Evolutionary conservation across 2,797 vertebrate species (phyloP), one percentile per base, ranked within the genome.

Genomic region (Taenioides sp.): DNA sequence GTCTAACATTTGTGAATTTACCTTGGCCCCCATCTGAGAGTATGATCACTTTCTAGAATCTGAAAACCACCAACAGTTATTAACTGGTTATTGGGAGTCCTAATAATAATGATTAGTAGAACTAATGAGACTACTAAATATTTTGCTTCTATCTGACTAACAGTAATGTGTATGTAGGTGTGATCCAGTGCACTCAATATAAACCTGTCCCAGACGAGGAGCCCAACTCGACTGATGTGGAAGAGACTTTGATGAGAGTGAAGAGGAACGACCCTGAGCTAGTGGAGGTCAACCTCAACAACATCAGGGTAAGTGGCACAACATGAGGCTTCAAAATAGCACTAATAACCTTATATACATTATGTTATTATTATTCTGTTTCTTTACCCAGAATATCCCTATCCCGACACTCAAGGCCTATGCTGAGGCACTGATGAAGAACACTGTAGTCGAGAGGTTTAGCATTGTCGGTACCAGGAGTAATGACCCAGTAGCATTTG

Each of bases 211-310:
- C 97, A 0, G 98, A 99, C 40, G 98, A 99, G 85, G 92, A 95
- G 78, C 98, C 98, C 2, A 99, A 99, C 80, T 92, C 96, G 49
- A 99, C 98, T 0, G 93, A 99, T 0, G 93, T 99, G 67, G 97
- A 98, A 71, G 95, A 98, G 78, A 98, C 98, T 0, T 91, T 99
- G 82, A 84, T 92, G 89, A 93, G 89, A 79, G 80, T 99, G 70
- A 95, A 96, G 79, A 95, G 74, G 88, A 98, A 98, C 0, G 97
- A 99, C 84, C 94, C 97, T 0, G 92, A 96, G 58, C 94, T 99
- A 22, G 90, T 96, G 76, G 98, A 99, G 80, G 95, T 99, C 83
- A 99, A 99, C 90, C 96, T 99, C 66, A 99, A 99, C 86, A 99
- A 99, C 87, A 99, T 99, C 79, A 95, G 92, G 94, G 98, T 98